Evolutionary conservation across 2,797 vertebrate genomes (phyloP), one percentile per base, ranked within the genome.

Genomic region (Linurgus olivaceus): DNA sequence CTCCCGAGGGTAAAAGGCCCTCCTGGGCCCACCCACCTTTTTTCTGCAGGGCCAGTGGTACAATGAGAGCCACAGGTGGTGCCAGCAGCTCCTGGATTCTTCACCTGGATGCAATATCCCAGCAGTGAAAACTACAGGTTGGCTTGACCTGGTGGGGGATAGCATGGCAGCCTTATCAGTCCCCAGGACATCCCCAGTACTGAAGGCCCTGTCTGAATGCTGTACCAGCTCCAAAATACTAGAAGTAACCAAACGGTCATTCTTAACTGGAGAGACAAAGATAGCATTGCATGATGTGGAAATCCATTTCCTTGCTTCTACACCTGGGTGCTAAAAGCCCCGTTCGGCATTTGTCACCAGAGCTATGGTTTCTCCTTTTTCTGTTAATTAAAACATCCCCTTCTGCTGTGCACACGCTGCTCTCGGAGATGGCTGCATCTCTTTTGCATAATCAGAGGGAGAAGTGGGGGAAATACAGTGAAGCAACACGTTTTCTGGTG

Each of bases 381-480:
- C 38, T 66, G 51, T 35, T 35, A 16, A 61, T 48, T 52, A 38
- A 85, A 73, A n/a, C 48, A 19, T 37, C 29, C 33, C 24, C 28
- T 63, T 73, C 37, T 78, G 63, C 74, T 19, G 15, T 3, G n/a
- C 42, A 20, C 24, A 2, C 1, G 5, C 62, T 3, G 38, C 67
- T 58, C 50, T 48, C 3, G 9, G 44, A 38, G 33, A 35, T 13
- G 3, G 12, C 70, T 7, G 50, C 42, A 3, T 48, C 45, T 74
- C 54, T 77, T 44, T 20, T 9, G 31, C 66, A 18, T 17, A 50
- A 7, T 6, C 73, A 6, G 47, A 47, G 61, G n/a, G 48, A 16
- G 44, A 42, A 67, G 20, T 0, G 10, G n/a, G 35, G 55, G 8
- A 26, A 61, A 42, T 9, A 3, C 18, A 10, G 0, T 2, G 3